Percentiles rank a stretch among this genome's conserved stretches.
Conservation (phyloP, 2,888 invertebrate species). For the Nymphalis c-album region DNA sequence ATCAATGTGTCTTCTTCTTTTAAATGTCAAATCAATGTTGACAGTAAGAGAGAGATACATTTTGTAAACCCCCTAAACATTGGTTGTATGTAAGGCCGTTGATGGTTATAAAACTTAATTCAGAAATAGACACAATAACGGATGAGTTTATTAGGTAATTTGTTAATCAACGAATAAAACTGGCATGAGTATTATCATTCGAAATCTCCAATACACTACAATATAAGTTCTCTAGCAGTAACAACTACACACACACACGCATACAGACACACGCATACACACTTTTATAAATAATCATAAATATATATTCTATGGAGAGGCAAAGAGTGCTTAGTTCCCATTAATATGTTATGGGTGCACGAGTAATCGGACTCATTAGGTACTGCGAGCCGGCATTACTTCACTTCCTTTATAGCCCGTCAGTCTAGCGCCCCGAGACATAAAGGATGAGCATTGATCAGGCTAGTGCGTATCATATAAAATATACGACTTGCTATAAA, state of each 20-base stretch:
- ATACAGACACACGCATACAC: too few relatives aligned
- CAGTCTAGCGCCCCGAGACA: conserved; percentile 17
- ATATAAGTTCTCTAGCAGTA: background rate
- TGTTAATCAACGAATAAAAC: too few relatives aligned
- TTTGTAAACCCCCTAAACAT: too few relatives aligned
- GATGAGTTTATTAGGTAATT: too few relatives aligned
- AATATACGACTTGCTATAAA: conserved; percentile 4
- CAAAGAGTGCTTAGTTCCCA: conserved; percentile 16
- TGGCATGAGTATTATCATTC: too few relatives aligned
- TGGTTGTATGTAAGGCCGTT: too few relatives aligned
- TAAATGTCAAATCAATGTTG: too few relatives aligned
- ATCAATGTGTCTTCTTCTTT: too few relatives aligned
- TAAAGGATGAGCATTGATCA: conserved; percentile 12
- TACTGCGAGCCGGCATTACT: conserved; percentile 27
- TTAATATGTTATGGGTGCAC: conserved; percentile 22
- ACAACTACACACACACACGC: background rate
- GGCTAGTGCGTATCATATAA: conserved; percentile 8
- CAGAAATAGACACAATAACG: too few relatives aligned
- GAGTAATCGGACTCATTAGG: conserved; percentile 36
- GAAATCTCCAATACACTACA: background rate
- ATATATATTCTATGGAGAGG: conserved; percentile 9
- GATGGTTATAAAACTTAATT: too few relatives aligned
- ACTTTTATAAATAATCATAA: background rate
- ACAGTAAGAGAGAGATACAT: too few relatives aligned
- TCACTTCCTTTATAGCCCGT: conserved; percentile 30